phyloP scores from a whole-genome alignment of 2,888 invertebrate genomes.

The Sicus ferrugineus region DNA sequence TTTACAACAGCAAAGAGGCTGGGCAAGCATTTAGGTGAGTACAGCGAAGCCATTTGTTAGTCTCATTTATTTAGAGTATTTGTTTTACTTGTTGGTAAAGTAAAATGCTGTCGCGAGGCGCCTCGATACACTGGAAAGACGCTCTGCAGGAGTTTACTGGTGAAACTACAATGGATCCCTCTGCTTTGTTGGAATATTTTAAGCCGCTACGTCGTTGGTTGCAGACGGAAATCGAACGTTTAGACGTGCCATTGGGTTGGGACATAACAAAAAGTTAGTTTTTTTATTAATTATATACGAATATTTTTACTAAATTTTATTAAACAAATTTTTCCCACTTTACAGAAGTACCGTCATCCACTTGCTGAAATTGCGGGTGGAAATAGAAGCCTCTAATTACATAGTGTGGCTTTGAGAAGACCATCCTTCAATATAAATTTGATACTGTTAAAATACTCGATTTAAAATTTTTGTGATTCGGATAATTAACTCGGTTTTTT shows the following conservation, averaged over 20 bases:
- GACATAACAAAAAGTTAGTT: conserved; percentile 60
- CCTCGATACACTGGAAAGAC: conserved; percentile 79
- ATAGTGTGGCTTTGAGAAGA: no score
- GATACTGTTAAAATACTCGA: no score
- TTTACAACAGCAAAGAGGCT: conserved; percentile 81
- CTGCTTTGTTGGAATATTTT: conserved; percentile 82
- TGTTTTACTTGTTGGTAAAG: conserved; percentile 68
- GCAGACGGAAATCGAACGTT: conserved; percentile 73
- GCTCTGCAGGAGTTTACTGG: conserved; percentile 84
- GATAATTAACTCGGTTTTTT: no score
- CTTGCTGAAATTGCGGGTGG: background rate
- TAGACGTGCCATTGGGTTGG: conserved; percentile 73
- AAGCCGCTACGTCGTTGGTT: conserved; percentile 79
- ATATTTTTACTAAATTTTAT: background rate
- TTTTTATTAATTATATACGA: background rate
- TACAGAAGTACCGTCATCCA: background rate
- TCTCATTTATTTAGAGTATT: background rate
- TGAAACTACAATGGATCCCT: conserved; percentile 76
- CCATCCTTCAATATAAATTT: no score
- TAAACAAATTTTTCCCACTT: background rate
- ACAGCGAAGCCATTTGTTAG: background rate
- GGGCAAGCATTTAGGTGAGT: conserved; percentile 73
- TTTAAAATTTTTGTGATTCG: no score
- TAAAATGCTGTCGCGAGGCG: conserved; percentile 74
- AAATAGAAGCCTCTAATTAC: background rate